Conservation (phyloP, 2,888 invertebrate species). For the Sarcophaga variegata region DNA sequence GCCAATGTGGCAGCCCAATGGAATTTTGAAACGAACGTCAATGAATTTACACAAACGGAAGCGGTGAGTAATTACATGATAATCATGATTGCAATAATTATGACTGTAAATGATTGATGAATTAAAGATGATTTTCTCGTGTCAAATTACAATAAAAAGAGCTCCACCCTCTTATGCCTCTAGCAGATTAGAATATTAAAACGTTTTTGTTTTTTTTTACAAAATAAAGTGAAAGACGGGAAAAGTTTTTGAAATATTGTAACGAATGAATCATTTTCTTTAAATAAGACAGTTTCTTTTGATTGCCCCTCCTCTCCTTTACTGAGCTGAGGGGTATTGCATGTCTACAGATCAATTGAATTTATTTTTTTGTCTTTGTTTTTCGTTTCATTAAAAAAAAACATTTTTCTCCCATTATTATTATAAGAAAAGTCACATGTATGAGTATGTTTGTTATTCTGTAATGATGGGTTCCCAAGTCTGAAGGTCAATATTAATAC, state of each 20-base stretch:
- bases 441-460: constrained; percentile 35
- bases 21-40: constrained; percentile 94
- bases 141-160: constrained; percentile 20
- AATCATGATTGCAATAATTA: not conserved
- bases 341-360: constrained; percentile 55
- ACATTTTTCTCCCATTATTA: constrained; percentile 59
- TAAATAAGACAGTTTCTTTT: not conserved
- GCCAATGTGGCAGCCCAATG: constrained; percentile 94
- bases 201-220: no score
- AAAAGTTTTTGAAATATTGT: constrained; percentile 32
- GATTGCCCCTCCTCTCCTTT: constrained; percentile 13
- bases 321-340: constrained; percentile 10
- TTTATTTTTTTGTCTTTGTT: constrained; percentile 7
- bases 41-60: constrained; percentile 90
- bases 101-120: not conserved
- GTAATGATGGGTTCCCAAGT: constrained; percentile 46
- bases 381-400: not conserved
- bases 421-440: constrained; percentile 53
- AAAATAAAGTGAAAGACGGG: constrained; percentile 39
- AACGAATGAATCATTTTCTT: constrained; percentile 43
- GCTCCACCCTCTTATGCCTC: not conserved
- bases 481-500: constrained; percentile 60
- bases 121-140: constrained; percentile 1
- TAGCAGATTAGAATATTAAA: constrained; percentile 27
- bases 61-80: constrained; percentile 86